These are phyloP conservation scores for Orchesella flavescens DNA, from an alignment of 2,888 invertebrate genomes.

Conservation along the genomic window DNA sequence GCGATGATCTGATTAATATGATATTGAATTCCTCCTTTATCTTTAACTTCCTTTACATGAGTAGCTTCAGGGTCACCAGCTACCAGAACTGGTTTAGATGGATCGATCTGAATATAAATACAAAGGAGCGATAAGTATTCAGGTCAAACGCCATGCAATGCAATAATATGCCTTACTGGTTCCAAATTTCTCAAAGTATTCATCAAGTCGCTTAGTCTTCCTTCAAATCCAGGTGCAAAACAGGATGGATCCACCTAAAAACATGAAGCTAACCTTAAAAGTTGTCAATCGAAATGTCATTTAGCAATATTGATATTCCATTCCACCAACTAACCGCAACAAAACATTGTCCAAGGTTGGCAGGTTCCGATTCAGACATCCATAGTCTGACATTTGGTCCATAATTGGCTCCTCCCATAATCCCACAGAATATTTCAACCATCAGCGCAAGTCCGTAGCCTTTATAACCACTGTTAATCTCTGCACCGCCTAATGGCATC, in stretches of 20 bases:
- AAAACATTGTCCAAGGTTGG: slow-evolving; percentile 91
- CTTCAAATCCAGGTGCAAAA: slow-evolving; percentile 87
- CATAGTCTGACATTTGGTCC: slow-evolving; percentile 88
- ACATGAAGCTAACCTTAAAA: too few species aligned
- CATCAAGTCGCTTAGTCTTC: slow-evolving; percentile 83
- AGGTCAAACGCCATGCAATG: too few species aligned
- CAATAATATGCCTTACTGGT: too few species aligned
- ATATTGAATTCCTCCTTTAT: slow-evolving; percentile 84
- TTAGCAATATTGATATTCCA: too few species aligned
- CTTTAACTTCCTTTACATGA: slow-evolving; percentile 81
- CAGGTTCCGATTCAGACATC: slow-evolving; percentile 80
- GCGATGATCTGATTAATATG: slow-evolving; percentile 84
- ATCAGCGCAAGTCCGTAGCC: slow-evolving; percentile 89
- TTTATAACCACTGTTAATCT: slow-evolving; percentile 87
- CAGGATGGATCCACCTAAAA: slow-evolving; percentile 81
- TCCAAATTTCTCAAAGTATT: slow-evolving; percentile 80
- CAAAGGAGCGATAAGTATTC: too few species aligned
- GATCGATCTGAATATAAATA: slow-evolving; percentile 77
- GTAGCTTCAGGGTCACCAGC: slow-evolving; percentile 89
- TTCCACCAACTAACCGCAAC: slow-evolving; percentile 80
- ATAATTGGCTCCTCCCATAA: slow-evolving; percentile 81
- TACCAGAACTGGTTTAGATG: slow-evolving; percentile 82
- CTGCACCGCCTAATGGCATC: slow-evolving; percentile 84
- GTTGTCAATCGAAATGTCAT: too few species aligned
- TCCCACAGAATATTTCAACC: slow-evolving; percentile 92